Percentiles rank a stretch among this genome's conserved stretches.
phyloP scores from a whole-genome alignment of 2,888 invertebrate species.

The Gortyna flavago region DNA sequence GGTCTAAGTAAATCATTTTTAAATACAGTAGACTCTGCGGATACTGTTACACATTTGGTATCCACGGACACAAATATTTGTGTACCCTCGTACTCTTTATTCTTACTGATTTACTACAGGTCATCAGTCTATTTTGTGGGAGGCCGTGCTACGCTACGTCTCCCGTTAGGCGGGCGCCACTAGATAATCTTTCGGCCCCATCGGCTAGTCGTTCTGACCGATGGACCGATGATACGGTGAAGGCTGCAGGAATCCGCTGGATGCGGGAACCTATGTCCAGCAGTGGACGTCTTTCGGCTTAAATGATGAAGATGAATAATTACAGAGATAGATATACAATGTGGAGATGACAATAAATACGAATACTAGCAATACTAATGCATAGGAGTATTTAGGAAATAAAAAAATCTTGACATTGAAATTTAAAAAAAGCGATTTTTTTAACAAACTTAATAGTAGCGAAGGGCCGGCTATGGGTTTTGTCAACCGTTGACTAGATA shows the following conservation, averaged over 20 bases:
- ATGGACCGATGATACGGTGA: background rate
- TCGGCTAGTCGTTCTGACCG: background rate
- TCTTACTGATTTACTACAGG: background rate
- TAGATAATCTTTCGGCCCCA: background rate
- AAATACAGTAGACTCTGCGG: background rate
- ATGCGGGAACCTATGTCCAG: background rate
- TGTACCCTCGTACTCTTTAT: background rate
- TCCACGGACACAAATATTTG: no score
- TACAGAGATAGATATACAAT: background rate
- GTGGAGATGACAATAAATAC: background rate
- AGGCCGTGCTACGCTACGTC: background rate
- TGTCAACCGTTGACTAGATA: no score
- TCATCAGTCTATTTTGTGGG: background rate
- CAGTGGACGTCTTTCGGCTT: no score
- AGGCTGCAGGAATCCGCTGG: background rate
- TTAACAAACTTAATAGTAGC: background rate
- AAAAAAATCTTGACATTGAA: background rate
- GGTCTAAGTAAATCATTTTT: slow-evolving; percentile 50
- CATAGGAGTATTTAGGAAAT: background rate
- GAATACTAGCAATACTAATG: background rate
- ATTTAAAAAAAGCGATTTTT: background rate
- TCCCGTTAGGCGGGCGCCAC: background rate
- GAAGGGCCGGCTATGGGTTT: no score
- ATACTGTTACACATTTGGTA: background rate
- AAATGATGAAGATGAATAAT: no score